A percentile compares a stretch with the other conserved stretches of the same genome.
Evolutionary conservation across 2,888 invertebrate species (phyloP).

Genomic region (Xestia rhomboidea): DNA sequence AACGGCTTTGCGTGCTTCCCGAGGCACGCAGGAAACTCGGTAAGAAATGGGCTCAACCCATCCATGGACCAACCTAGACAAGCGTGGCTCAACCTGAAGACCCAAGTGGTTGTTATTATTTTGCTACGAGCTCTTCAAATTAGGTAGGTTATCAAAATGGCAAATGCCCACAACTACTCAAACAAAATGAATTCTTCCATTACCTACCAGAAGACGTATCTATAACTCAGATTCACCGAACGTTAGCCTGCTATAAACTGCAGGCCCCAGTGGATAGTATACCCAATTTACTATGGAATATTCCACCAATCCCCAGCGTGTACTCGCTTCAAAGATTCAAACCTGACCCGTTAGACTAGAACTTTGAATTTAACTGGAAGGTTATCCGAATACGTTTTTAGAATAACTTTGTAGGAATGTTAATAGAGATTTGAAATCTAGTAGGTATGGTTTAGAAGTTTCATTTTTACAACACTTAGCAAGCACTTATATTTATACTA

Average conservation of each 20-base stretch:
- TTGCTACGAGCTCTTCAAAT: neutral
- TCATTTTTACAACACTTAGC: neutral
- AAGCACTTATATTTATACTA: no score
- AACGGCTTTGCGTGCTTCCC: neutral
- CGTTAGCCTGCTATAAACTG: conserved; percentile 45
- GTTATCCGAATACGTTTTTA: conserved; percentile 28
- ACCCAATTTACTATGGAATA: conserved; percentile 74
- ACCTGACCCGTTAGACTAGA: conserved; percentile 51
- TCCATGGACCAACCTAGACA: neutral
- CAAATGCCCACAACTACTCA: neutral
- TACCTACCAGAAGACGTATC: conserved; percentile 5
- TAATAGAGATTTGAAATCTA: neutral
- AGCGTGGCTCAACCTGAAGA: neutral
- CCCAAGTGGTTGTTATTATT: neutral
- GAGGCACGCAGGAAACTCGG: neutral
- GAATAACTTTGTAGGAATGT: conserved; percentile 27
- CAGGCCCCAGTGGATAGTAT: conserved; percentile 65
- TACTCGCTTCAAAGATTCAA: conserved; percentile 70
- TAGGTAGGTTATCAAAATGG: neutral
- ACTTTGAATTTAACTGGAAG: conserved; percentile 43
- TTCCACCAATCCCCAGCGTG: conserved; percentile 63
- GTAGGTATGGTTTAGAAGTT: neutral
- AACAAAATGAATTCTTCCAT: neutral
- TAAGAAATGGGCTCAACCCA: neutral
- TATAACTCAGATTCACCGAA: conserved; percentile 40